Evolutionary conservation across 2,113 vertebrate genomes (phyloP).

Genomic region (Entomyzon cyanotis): DNA sequence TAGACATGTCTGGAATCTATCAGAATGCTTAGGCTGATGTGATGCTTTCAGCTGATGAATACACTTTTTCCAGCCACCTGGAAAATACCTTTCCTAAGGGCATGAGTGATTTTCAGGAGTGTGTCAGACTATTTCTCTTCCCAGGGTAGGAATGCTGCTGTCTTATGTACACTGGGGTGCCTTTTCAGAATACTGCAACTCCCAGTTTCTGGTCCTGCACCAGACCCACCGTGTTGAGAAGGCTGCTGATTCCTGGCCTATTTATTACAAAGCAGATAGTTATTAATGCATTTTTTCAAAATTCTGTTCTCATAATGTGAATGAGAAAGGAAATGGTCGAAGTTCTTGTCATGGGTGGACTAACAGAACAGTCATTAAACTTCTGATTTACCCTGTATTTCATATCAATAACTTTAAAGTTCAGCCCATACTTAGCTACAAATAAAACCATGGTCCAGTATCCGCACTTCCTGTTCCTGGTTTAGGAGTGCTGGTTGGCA

Average conservation of each 20-base stretch:
- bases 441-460: not conserved
- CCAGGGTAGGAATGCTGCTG: not conserved
- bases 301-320: not conserved
- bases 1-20: not conserved
- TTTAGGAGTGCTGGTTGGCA: too few relatives aligned
- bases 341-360: not conserved
- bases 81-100: not conserved
- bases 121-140: not conserved
- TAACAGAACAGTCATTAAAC: not conserved
- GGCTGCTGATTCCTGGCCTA: not conserved
- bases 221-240: not conserved
- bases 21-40: not conserved
- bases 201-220: not conserved
- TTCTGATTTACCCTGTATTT: not conserved
- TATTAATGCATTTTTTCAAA: not conserved
- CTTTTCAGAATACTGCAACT: not conserved
- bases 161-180: not conserved
- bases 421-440: not conserved
- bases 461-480: too few relatives aligned
- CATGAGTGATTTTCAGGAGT: not conserved
- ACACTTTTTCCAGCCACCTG: not conserved
- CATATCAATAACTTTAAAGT: not conserved
- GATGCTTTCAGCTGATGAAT: not conserved
- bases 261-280: not conserved
- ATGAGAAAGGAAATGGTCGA: not conserved